Percentiles rank a stretch among this genome's conserved stretches.
Evolutionary conservation across 1,140 invertebrate genomes (phyloP).

Genomic region (Drosophila tsacasi): DNA sequence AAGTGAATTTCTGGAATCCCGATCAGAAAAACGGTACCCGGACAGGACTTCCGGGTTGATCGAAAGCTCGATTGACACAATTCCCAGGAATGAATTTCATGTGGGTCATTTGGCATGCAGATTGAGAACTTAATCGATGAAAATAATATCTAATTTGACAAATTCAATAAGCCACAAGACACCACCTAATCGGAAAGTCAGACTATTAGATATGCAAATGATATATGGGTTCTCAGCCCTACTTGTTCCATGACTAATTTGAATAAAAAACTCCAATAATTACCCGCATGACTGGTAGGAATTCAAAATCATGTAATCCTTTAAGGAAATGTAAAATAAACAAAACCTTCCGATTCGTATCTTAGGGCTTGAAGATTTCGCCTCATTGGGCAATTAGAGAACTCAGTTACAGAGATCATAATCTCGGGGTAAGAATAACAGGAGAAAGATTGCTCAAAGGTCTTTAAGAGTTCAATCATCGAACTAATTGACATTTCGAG

Average conservation of each 20-base stretch:
- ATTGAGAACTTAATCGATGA: conserved; percentile 72
- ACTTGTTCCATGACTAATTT: conserved; percentile 49
- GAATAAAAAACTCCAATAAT: conserved; percentile 58
- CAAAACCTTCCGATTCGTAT: conserved; percentile 36
- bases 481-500: conserved; percentile 50
- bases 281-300: conserved; percentile 62
- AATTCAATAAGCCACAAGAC: conserved; percentile 54
- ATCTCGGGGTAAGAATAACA: conserved; percentile 41
- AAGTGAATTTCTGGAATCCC: conserved; percentile 42
- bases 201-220: conserved; percentile 76
- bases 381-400: conserved; percentile 59
- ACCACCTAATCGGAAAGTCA: conserved; percentile 39
- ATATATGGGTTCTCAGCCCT: conserved; percentile 52
- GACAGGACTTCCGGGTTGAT: conserved; percentile 38
- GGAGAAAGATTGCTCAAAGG: background rate
- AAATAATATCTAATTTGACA: conserved; percentile 71
- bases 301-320: conserved; percentile 62
- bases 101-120: conserved; percentile 79
- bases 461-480: conserved; percentile 45
- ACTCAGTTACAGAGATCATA: conserved; percentile 7
- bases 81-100: conserved; percentile 46
- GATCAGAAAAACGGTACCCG: conserved; percentile 17
- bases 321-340: conserved; percentile 52
- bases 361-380: conserved; percentile 24
- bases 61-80: conserved; percentile 48